These are phyloP conservation scores for Drosophila percnosoma DNA, from an alignment of 2,888 invertebrate species.

Conservation along the genomic window DNA sequence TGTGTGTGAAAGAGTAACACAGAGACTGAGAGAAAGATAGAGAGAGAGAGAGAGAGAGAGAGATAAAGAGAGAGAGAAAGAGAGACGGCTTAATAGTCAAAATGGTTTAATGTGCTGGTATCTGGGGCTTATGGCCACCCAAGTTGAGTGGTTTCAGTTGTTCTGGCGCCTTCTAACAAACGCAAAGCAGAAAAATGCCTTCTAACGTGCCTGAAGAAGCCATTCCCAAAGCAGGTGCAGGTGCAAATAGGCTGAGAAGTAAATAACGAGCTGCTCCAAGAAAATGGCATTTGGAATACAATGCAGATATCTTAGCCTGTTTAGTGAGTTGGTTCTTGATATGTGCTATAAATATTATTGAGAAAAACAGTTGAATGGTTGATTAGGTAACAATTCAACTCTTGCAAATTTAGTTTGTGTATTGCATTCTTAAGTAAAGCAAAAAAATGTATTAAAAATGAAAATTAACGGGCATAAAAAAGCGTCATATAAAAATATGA, in stretches of 20 bases:
- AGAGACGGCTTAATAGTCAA: constrained; percentile 1
- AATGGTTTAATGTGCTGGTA: constrained; percentile 24
- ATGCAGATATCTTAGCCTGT: background rate
- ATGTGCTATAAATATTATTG: background rate
- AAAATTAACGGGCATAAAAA: background rate
- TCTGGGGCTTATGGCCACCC: constrained; percentile 31
- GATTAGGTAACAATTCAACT: background rate
- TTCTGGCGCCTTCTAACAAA: constrained; percentile 21
- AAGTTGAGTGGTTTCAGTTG: constrained; percentile 41
- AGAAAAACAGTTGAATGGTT: background rate
- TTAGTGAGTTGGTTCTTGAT: background rate
- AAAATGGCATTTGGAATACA: constrained; percentile 1
- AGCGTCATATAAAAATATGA: background rate
- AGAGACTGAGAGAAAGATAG: background rate
- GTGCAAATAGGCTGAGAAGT: constrained; percentile 34
- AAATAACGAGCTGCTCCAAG: background rate
- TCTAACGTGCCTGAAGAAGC: constrained; percentile 1
- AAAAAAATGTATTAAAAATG: background rate
- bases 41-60: background rate
- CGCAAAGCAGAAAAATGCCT: constrained; percentile 22
- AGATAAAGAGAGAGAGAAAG: too few relatives aligned
- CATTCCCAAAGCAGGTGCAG: constrained; percentile 28
- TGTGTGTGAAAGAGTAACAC: background rate
- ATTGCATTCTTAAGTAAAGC: background rate
- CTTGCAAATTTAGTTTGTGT: background rate